A percentile compares a stretch with the other conserved stretches of the same genome.
Conservation (phyloP, 2,113 vertebrate genomes). For the Hystrix brachyura region DNA sequence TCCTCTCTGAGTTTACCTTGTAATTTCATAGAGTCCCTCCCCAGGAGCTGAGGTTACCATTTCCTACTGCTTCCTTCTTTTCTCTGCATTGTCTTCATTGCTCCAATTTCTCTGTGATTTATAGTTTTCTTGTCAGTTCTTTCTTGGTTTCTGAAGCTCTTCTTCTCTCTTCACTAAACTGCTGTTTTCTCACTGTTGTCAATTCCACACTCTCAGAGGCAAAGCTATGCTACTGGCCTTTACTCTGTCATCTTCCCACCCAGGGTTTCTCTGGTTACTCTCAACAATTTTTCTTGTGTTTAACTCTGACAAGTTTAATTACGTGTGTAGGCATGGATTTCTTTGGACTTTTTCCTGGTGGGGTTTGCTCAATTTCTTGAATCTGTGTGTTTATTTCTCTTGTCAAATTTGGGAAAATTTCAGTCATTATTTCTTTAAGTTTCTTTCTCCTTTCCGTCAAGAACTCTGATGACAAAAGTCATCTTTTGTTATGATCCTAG, state of each 20-base stretch:
- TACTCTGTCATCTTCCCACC: background rate
- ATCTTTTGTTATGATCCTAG: conserved; percentile 4
- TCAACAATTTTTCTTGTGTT: conserved; percentile 15
- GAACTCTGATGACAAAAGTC: background rate
- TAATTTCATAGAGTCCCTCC: background rate
- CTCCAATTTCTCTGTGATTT: background rate
- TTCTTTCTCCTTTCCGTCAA: background rate
- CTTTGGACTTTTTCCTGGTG: background rate
- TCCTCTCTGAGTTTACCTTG: background rate
- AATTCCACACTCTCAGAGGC: background rate
- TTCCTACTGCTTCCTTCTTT: background rate
- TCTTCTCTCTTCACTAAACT: background rate
- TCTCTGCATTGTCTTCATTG: background rate
- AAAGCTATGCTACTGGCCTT: background rate
- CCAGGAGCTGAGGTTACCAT: background rate
- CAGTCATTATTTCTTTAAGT: background rate
- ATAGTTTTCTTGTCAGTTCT: background rate
- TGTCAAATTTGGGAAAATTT: background rate
- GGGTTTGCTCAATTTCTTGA: background rate
- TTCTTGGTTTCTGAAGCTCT: background rate
- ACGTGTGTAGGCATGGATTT: background rate
- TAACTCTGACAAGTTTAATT: conserved; percentile 24
- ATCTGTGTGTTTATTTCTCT: background rate
- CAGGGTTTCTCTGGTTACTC: background rate
- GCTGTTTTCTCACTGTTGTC: background rate